Percentiles rank a stretch among this genome's conserved stretches.
phyloP scores from a whole-genome alignment of 2,797 vertebrate genomes.

The Ctenopoma multispine region DNA sequence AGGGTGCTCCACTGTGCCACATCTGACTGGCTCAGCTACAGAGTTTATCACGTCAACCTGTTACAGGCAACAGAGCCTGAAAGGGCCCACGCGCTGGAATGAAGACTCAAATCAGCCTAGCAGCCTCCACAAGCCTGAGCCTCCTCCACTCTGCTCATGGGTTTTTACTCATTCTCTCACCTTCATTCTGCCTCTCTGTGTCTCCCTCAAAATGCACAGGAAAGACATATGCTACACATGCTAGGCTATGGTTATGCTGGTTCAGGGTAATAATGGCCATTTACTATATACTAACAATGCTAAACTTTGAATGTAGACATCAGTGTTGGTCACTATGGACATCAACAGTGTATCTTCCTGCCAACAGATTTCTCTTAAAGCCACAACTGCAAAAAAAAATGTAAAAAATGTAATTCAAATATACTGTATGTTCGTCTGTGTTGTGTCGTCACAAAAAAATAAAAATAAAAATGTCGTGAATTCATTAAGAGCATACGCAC shows the following conservation, averaged over 20 bases:
- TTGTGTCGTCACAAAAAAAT: no score
- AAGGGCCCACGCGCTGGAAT: slow-evolving; percentile 75
- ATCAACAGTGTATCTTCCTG: neutral
- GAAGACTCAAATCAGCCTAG: slow-evolving; percentile 72
- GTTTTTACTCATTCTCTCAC: slow-evolving; percentile 71
- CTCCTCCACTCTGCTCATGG: slow-evolving; percentile 67
- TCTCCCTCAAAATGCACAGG: slow-evolving; percentile 6
- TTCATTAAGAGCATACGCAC: neutral
- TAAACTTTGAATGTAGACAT: neutral
- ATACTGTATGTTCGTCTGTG: neutral
- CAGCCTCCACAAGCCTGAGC: slow-evolving; percentile 71
- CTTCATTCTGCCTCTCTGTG: slow-evolving; percentile 18
- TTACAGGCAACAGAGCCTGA: slow-evolving; percentile 71
- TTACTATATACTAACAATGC: neutral
- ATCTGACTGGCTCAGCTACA: slow-evolving; percentile 70
- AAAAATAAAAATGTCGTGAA: neutral
- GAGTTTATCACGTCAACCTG: slow-evolving; percentile 76
- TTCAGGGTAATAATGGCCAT: slow-evolving; percentile 19
- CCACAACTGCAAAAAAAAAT: no score
- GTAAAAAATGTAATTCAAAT: neutral
- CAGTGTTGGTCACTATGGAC: neutral
- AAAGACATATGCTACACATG: slow-evolving; percentile 31
- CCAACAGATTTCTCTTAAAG: neutral
- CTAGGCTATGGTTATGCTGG: neutral
- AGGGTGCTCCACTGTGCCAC: slow-evolving; percentile 60